Conservation (phyloP, 2,797 vertebrate genomes). For the Argyrosomus regius region DNA sequence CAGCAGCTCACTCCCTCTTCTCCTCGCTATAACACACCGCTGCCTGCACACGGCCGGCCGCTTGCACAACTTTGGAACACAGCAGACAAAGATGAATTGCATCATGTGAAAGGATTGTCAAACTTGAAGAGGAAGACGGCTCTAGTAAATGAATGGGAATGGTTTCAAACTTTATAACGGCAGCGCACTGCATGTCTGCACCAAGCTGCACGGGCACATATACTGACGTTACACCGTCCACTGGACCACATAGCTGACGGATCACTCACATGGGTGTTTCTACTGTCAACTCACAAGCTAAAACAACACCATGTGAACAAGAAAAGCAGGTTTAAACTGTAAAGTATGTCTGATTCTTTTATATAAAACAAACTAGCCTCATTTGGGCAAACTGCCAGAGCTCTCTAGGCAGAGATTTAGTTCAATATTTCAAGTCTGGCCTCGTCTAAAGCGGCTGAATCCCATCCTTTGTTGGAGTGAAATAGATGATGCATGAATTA, state of each 20-base stretch:
- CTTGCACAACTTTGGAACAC: constrained; percentile 59
- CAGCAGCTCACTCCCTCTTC: constrained; percentile 67
- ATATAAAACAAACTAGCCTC: not conserved
- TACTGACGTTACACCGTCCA: not conserved
- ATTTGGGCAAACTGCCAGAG: constrained; percentile 4
- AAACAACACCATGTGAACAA: constrained; percentile 51
- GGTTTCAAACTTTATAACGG: constrained; percentile 11
- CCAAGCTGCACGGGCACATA: not conserved
- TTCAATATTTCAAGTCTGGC: constrained; percentile 63
- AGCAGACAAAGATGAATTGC: constrained; percentile 36
- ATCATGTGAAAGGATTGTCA: constrained; percentile 4
- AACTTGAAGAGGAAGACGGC: not conserved
- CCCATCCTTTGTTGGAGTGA: constrained; percentile 42
- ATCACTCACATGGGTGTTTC: constrained; percentile 67
- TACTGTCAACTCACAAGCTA: constrained; percentile 20
- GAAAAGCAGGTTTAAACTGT: constrained; percentile 58
- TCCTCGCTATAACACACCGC: constrained; percentile 32
- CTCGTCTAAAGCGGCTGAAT: constrained; percentile 53
- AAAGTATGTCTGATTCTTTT: constrained; percentile 1
- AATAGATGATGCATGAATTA: constrained; percentile 57
- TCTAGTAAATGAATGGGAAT: not conserved
- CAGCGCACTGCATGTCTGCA: not conserved
- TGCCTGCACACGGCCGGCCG: constrained; percentile 33
- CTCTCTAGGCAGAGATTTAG: constrained; percentile 8
- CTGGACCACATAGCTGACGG: constrained; percentile 33